A percentile compares a stretch with the other conserved stretches of the same genome.
These are phyloP conservation scores for Pangasius macronema DNA, from an alignment of 2,797 vertebrate genomes.

Conservation along the genomic window DNA sequence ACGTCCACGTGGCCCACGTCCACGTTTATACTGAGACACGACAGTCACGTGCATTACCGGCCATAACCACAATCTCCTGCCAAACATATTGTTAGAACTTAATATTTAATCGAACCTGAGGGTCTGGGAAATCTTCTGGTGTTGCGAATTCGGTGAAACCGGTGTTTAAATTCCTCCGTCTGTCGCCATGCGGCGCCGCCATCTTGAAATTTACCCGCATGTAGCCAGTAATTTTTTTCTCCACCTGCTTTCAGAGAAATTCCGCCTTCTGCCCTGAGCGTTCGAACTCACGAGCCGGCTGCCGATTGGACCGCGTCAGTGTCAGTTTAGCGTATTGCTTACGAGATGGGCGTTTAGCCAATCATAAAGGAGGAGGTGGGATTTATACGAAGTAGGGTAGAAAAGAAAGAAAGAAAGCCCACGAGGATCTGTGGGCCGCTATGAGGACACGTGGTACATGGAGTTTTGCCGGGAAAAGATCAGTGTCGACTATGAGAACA, in stretches of 20 bases:
- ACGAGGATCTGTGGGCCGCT: slow-evolving; percentile 46
- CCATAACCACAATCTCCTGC: neutral
- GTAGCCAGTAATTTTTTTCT: neutral
- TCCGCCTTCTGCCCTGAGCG: neutral
- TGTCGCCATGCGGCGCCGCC: slow-evolving; percentile 83
- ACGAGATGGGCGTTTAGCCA: neutral
- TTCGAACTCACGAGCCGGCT: neutral
- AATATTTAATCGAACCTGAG: slow-evolving; percentile 45
- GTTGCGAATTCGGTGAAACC: slow-evolving; percentile 59
- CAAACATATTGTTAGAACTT: neutral
- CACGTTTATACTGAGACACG: neutral
- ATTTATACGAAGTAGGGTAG: neutral
- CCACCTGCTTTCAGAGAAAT: slow-evolving; percentile 17
- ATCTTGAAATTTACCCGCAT: slow-evolving; percentile 76
- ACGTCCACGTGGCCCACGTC: slow-evolving; percentile 70
- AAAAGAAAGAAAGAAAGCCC: neutral
- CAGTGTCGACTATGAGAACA: neutral
- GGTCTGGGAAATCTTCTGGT: slow-evolving; percentile 60
- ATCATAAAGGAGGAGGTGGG: neutral
- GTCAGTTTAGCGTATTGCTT: neutral
- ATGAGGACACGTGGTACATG: slow-evolving; percentile 66
- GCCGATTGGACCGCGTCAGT: neutral
- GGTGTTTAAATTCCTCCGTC: slow-evolving; percentile 72
- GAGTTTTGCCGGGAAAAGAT: slow-evolving; percentile 50
- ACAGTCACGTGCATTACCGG: neutral